Evolutionary conservation across 2,888 invertebrate genomes (phyloP).

Genomic region (Megamerina dolium): DNA sequence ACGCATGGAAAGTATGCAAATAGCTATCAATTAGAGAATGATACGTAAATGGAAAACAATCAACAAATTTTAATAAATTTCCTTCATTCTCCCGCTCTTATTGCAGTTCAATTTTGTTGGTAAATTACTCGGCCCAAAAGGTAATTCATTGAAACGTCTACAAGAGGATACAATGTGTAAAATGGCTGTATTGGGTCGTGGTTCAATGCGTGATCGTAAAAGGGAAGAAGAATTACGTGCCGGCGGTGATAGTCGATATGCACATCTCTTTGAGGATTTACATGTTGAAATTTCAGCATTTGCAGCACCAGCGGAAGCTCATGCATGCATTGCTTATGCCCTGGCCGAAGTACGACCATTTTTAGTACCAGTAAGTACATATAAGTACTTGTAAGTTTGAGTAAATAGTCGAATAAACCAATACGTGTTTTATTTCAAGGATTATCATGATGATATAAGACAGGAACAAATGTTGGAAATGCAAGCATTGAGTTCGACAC

Average conservation of each 20-base stretch:
- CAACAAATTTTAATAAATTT: no score
- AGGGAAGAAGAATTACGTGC: conserved; percentile 76
- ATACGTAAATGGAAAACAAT: no score
- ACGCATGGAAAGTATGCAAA: no score
- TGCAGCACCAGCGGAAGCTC: conserved; percentile 79
- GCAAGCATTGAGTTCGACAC: conserved; percentile 67
- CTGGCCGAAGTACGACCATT: no score
- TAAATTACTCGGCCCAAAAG: conserved; percentile 87
- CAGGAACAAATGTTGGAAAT: conserved; percentile 90
- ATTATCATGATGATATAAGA: conserved; percentile 85
- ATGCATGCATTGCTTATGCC: conserved; percentile 79
- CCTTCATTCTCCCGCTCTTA: not conserved
- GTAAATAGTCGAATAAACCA: no score
- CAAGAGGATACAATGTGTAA: conserved; percentile 94
- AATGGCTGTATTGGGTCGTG: conserved; percentile 88
- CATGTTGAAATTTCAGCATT: conserved; percentile 85
- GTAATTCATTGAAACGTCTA: conserved; percentile 83
- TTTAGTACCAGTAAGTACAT: no score
- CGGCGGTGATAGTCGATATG: conserved; percentile 80
- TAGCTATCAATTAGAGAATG: no score
- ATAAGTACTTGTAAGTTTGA: no score
- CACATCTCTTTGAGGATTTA: conserved; percentile 79
- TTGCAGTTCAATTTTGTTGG: conserved; percentile 92
- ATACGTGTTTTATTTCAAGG: no score
- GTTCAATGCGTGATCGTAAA: conserved; percentile 85